Percentiles rank a stretch among this genome's conserved stretches.
Conservation (phyloP, 2,888 invertebrate genomes). For the Mesorhabditis sp. region DNA sequence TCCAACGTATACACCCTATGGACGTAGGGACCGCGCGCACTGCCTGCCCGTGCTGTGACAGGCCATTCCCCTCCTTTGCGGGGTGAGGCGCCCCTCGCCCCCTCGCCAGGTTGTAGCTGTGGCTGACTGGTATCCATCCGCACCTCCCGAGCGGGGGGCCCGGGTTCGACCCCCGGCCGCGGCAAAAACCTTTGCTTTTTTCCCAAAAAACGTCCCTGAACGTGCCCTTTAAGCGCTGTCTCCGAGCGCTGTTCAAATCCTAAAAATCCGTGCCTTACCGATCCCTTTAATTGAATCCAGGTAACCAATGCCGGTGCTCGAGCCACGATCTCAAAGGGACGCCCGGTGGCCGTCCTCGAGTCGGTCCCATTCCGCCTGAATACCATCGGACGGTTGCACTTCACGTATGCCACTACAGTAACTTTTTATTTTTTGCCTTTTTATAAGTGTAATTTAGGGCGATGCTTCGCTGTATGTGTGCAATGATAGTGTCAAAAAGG, state of each 20-base stretch:
- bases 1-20: no score
- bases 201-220: no score
- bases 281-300: constrained; percentile 14
- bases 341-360: constrained; percentile 48
- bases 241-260: neutral
- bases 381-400: constrained; percentile 50
- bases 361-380: constrained; percentile 51
- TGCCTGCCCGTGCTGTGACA: no score
- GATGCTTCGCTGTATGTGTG: constrained; percentile 51
- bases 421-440: constrained; percentile 3
- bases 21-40: no score
- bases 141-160: no score
- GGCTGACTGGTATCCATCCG: no score
- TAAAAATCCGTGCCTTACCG: neutral
- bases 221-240: no score
- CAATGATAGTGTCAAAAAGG: constrained; percentile 52
- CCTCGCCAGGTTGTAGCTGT: no score
- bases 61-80: no score
- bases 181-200: no score
- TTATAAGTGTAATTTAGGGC: constrained; percentile 24
- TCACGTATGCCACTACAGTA: constrained; percentile 31
- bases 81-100: no score
- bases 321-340: constrained; percentile 25
- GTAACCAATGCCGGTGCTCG: constrained; percentile 23
- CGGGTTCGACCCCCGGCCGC: no score